Base-by-base conservation (phyloP, 1,140 invertebrate genomes). In the Caligus rogercresseyi region DNA sequence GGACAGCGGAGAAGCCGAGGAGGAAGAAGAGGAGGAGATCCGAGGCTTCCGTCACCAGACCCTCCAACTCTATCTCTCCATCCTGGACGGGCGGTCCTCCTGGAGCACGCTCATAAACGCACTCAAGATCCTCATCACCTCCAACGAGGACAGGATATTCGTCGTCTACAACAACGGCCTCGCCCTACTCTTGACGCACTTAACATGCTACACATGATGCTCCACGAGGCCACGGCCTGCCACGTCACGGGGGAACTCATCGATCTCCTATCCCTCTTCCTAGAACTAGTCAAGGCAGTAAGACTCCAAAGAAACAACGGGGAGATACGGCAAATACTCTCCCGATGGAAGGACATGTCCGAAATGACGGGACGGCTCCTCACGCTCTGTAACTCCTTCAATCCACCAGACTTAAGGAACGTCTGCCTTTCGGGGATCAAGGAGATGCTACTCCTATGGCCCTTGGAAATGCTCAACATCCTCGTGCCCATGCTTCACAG, bases 91-190 rank as follows among this genome's bases (percentile, higher is more conserved):
- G 1, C 76, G 86, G 65, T 85, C 85, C 0, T 84, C 82, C 72
- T 91, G 87, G 89, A 83, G 86, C 52, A 93, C 89, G 24, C 75
- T 93, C 7, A 89, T 93, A 70, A 84, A 84, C 62, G 87, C 86
- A 52, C 81, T 92, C 74, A 79, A 83, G 70, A 88, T 89, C 66
- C 74, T 95, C 7, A 81, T 93, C 19, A 88, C 91, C 70, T 85
- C 82, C 15, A 84, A 87, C 66, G 89, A 93, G 66, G 90, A 95
- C 74, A 80, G 86, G 68, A 72, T 91, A 20, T 84, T 87, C 69
- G 84, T 91, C 2, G 82, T 93, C 2, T 89, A 85, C 66, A 88
- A 91, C 69, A 83, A 85, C 57, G 90, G 89, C 3, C 75, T 95
- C 43, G 81, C 85, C 65, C 84, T 90, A 82, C 88, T 19, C 84